Conservation (phyloP, 2,888 invertebrate genomes). For the Coelinius sp. region DNA sequence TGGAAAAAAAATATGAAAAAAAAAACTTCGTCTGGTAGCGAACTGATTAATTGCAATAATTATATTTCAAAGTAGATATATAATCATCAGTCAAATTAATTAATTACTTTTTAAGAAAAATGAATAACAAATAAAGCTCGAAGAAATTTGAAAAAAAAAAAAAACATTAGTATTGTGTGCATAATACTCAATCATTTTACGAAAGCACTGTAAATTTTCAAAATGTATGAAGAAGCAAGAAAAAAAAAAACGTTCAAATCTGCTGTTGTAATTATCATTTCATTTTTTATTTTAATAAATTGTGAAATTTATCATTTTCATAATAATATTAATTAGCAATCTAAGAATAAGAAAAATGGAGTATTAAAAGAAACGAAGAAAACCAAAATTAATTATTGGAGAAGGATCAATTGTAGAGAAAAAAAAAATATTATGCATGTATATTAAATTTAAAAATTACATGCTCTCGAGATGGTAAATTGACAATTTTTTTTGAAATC, state of each 20-base stretch:
- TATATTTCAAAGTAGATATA: slow-evolving; percentile 46
- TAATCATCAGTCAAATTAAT: slow-evolving; percentile 36
- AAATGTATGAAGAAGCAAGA: background rate
- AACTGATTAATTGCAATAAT: slow-evolving; percentile 52
- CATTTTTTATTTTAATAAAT: slow-evolving; percentile 1
- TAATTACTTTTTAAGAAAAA: slow-evolving; percentile 33
- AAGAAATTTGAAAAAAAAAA: too few relatives aligned
- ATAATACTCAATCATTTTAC: slow-evolving; percentile 30
- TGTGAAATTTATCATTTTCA: background rate
- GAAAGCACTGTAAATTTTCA: slow-evolving; percentile 10
- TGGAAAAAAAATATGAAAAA: slow-evolving; percentile 37
- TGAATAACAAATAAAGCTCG: background rate
- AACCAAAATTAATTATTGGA: slow-evolving; percentile 13
- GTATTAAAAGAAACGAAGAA: slow-evolving; percentile 11
- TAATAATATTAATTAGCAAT: slow-evolving; percentile 4
- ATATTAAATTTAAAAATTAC: slow-evolving; percentile 8
- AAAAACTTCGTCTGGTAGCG: slow-evolving; percentile 47
- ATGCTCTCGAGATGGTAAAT: slow-evolving; percentile 7
- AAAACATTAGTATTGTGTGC: slow-evolving; percentile 31
- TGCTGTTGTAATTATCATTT: slow-evolving; percentile 4
- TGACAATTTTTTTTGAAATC: background rate
- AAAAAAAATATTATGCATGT: background rate
- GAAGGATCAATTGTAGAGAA: background rate
- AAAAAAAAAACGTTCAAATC: background rate
- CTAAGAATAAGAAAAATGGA: slow-evolving; percentile 11